Conservation (phyloP, 1,140 invertebrate genomes). For the roundworm (Caenorhabditis elegans) region DNA sequence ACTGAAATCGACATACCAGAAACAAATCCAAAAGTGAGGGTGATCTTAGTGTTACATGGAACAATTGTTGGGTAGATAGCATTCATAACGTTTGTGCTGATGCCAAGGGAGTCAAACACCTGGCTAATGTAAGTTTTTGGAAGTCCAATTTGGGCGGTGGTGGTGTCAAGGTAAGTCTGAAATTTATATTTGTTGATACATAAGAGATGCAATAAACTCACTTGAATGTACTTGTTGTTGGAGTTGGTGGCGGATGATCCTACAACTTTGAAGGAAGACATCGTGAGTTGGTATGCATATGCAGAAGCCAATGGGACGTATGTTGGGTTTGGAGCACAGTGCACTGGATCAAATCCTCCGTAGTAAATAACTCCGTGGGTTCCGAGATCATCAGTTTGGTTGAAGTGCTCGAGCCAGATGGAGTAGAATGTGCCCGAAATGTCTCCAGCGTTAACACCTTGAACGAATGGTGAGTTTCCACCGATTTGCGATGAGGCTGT, state of each 20-base stretch:
- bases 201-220: neutral
- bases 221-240: neutral
- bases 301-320: neutral
- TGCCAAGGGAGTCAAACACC: neutral
- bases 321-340: slow-evolving; percentile 5
- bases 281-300: neutral
- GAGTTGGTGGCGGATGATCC: neutral
- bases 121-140: neutral
- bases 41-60: slow-evolving; percentile 2
- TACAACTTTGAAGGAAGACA: neutral
- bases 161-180: neutral
- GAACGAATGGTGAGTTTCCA: slow-evolving; percentile 19
- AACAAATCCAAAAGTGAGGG: neutral
- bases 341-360: slow-evolving; percentile 8
- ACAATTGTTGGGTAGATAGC: slow-evolving; percentile 22
- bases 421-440: neutral
- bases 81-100: neutral
- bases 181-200: neutral
- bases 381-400: slow-evolving; percentile 4
- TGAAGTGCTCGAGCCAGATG: slow-evolving; percentile 19
- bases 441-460: neutral
- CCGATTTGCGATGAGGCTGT: neutral
- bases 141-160: neutral
- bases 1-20: too few relatives aligned
- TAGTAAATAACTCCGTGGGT: slow-evolving; percentile 22